Base-by-base conservation (phyloP, 2,888 invertebrate species). In the Scaptomyza polygonia region DNA sequence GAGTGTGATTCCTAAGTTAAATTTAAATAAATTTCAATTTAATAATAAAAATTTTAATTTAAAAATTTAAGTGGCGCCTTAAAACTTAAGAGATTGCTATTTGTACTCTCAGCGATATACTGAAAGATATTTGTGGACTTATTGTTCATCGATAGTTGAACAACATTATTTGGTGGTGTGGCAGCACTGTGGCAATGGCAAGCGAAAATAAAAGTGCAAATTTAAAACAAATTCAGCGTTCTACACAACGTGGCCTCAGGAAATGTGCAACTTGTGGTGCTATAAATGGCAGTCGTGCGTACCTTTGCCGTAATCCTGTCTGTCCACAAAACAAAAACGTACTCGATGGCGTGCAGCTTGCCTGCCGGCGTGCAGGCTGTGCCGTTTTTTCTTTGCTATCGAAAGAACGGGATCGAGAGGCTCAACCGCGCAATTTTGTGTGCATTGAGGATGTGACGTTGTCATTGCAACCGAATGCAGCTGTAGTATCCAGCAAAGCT, bases 261-360 rank as follows among this genome's bases (percentile, higher is more conserved):
- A 95, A 95, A 86, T 97, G 96, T 87, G 93, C 93, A 0, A 95
- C 95, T 84, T 97, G 96, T 92, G 95, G 95, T 0, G 94, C 94
- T 1, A 94, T 94, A 69, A 96, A 96, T 91, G 96, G 96, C 3
- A 95, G 95, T 0, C 92, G 96, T 55, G 95, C 95, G 2, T 68
- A 82, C 21, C 58, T 90, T 1, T 91, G 91, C 52, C 78, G 87
- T 5, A 91, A 91, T 61, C 14, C 47, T 3, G 55, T 72, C 5
- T 91, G 91, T 29, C 77, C 87, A n/a, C 79, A 89, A 14, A 79
- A 90, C 32, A 79, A 81, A 16, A 83, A 88, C 21, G 71, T 74
- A 6, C 67, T 91, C 4, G 90, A 91, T 59, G 86, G 89, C 0
- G 84, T 91, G 7, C 84, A 89, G 86, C 92, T 96, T 34, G 91